Evolutionary conservation across 1,140 invertebrate genomes (phyloP), one percentile per base, ranked within the genome.

Genomic region (Trichonephila clavipes): DNA sequence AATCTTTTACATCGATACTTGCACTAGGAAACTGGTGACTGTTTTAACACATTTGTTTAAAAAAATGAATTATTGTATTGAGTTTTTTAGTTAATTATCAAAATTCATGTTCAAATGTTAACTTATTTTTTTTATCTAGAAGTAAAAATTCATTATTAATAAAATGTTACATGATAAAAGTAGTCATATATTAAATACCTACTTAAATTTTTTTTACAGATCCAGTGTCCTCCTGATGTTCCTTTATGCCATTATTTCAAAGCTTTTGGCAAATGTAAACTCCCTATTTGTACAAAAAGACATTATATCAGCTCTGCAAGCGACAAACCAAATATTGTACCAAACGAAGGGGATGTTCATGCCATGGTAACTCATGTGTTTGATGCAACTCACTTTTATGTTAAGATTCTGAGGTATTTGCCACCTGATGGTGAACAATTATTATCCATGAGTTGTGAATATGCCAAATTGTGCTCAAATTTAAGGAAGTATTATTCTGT

Each of bases 321-420:
- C 24, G 94, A 94, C 44, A 62, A 62, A 58, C 88, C 89, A 6
- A 51, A 51, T 16, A n/a, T 72, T 59, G 14, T 88, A n/a, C 83
- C 89, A 19, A 81, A 21, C 8, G 88, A 91, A 40, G 89, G 94
- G 0, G 66, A 88, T 58, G 40, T 94, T 58, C 61, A 91, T 62
- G 88, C n/a, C 10, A 58, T 91, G 19, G 58, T 94, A 2, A 94
- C 94, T 19, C 82, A 94, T 82, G 85, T 94, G n/a, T 62, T 87
- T 81, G 85, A 94, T 88, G 89, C 94, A 24, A 34, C 58, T 66
- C 94, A 94, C 51, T 88, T 77, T 59, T 91, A 28, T 86, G 94
- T 86, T 24, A 62, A 69, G 18, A 5, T 94, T 40, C 59, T 94
- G 14, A 69, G 64, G 1, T 66, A 91, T 92, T 24, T 61, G n/a